Evolutionary conservation across 2,113 vertebrate genomes (phyloP).

Genomic region (Chaetura pelagica): DNA sequence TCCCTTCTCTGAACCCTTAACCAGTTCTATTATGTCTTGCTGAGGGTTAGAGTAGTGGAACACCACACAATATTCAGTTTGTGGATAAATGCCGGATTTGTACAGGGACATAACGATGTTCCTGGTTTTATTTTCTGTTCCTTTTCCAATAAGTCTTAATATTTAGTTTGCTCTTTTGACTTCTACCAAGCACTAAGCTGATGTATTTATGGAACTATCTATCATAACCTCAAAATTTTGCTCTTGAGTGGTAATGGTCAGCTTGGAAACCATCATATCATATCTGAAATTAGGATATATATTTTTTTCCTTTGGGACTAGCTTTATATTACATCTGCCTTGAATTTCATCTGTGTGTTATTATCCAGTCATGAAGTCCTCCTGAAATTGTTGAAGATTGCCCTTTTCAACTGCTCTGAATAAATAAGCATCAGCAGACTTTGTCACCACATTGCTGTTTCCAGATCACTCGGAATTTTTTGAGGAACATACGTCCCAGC

Average conservation of each 20-base stretch:
- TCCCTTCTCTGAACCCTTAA: background rate
- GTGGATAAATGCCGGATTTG: background rate
- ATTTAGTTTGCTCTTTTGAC: background rate
- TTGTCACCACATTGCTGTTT: background rate
- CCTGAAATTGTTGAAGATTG: background rate
- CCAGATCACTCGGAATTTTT: background rate
- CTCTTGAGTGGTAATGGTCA: background rate
- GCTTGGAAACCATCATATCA: background rate
- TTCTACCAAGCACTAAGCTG: background rate
- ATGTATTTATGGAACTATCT: background rate
- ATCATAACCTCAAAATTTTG: background rate
- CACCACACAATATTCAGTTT: background rate
- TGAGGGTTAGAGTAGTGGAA: background rate
- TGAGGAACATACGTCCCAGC: background rate
- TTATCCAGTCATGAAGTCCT: background rate
- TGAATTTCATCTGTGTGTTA: background rate
- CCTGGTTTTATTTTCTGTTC: background rate
- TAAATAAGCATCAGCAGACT: background rate
- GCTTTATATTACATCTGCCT: background rate
- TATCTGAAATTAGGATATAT: background rate
- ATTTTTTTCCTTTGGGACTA: background rate
- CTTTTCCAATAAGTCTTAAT: background rate
- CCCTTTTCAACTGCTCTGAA: background rate
- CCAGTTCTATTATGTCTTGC: background rate
- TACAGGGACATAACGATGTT: background rate